Percentiles rank a stretch among this genome's conserved stretches.
These are phyloP conservation scores for Corythornis leucogaster DNA, from an alignment of 2,797 vertebrate species.

Conservation along the genomic window DNA sequence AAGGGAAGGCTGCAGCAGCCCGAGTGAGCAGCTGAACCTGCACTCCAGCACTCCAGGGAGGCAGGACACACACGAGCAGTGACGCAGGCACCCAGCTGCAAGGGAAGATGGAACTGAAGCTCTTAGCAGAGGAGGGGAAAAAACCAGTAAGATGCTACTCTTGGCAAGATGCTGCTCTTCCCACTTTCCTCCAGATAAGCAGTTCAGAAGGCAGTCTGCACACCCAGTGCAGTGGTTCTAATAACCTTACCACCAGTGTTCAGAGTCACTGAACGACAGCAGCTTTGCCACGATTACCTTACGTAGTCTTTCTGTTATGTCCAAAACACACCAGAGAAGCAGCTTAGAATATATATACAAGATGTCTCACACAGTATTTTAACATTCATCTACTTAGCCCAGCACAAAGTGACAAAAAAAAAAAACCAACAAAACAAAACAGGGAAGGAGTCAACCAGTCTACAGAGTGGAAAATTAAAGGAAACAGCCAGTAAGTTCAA, in stretches of 20 bases:
- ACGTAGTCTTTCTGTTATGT: neutral
- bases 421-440: neutral
- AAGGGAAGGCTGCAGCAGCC: neutral
- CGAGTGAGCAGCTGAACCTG: neutral
- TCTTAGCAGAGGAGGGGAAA: neutral
- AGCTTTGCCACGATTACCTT: neutral
- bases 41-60: neutral
- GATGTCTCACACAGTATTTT: neutral
- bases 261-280: neutral
- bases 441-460: neutral
- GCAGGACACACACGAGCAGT: neutral
- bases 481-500: neutral
- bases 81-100: neutral
- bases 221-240: neutral
- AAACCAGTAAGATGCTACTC: neutral
- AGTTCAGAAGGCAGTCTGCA: neutral
- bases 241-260: neutral
- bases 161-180: neutral
- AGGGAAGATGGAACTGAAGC: neutral
- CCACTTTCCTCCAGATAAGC: neutral
- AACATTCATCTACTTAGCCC: neutral
- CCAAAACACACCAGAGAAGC: neutral
- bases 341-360: neutral
- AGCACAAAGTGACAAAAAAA: neutral
- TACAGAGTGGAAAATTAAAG: neutral